phyloP scores from a whole-genome alignment of 2,888 invertebrate species.

The Rhamphomyia laevipes region DNA sequence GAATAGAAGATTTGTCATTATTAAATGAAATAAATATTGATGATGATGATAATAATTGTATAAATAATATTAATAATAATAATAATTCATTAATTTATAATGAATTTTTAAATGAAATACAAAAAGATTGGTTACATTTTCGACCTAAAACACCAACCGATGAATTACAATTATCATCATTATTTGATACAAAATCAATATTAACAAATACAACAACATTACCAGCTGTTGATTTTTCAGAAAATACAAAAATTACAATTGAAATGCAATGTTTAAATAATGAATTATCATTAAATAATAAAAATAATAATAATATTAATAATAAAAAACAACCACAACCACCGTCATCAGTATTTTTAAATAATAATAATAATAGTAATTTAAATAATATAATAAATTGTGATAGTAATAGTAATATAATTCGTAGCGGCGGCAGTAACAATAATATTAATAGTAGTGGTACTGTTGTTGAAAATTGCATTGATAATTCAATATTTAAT shows the following conservation, averaged over 20 bases:
- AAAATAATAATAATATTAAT: conserved; percentile 13
- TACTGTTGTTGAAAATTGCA: too few relatives aligned
- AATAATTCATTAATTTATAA: conserved; percentile 20
- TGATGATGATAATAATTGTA: not conserved
- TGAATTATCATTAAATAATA: conserved; percentile 10
- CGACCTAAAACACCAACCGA: conserved; percentile 32
- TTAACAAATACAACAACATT: not conserved
- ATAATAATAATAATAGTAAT: not conserved
- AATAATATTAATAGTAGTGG: not conserved
- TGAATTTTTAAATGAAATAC: conserved; percentile 32
- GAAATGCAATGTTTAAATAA: conserved; percentile 30
- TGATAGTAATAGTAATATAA: not conserved
- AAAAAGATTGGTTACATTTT: conserved; percentile 36
- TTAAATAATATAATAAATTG: not conserved
- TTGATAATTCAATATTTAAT: too few relatives aligned
- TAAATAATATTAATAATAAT: not conserved
- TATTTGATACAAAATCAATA: not conserved
- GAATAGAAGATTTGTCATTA: not conserved
- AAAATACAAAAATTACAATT: conserved; percentile 30
- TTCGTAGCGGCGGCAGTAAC: conserved; percentile 7
- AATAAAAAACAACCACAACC: conserved; percentile 3
- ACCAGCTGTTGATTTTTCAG: conserved; percentile 29
- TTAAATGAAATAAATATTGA: not conserved
- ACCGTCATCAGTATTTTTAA: conserved; percentile 12
- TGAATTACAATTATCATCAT: conserved; percentile 17